Evolutionary conservation across 2,113 vertebrate genomes (phyloP).

Genomic region (Chamaetylas fuelleborni): DNA sequence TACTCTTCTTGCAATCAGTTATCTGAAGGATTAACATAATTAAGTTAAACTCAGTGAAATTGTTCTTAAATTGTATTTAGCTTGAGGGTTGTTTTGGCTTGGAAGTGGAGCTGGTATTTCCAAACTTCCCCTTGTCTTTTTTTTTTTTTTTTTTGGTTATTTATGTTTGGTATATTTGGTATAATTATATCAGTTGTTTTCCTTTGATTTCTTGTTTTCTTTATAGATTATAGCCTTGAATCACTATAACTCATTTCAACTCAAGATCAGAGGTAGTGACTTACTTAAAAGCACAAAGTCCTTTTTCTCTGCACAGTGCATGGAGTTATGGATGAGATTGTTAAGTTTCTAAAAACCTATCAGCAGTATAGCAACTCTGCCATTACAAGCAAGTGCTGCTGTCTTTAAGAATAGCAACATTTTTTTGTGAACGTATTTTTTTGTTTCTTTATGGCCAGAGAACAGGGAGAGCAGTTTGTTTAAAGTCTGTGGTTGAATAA

Average conservation of each 20-base stretch:
- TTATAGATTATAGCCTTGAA: neutral
- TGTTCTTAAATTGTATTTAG: conserved; percentile 2
- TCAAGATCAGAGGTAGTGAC: neutral
- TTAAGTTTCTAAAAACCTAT: neutral
- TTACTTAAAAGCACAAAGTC: neutral
- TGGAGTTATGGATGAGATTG: neutral
- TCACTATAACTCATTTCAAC: neutral
- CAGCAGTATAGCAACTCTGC: neutral
- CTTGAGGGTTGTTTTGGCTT: neutral
- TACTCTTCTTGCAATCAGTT: neutral
- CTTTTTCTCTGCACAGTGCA: neutral
- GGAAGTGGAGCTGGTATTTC: neutral
- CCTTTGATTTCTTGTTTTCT: neutral
- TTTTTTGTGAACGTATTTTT: neutral
- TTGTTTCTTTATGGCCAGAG: neutral
- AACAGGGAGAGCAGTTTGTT: neutral
- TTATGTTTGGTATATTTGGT: neutral
- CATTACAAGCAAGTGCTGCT: neutral
- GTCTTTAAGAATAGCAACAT: neutral
- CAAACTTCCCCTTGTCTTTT: neutral
- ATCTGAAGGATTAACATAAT: conserved; percentile 7
- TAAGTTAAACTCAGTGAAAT: neutral
- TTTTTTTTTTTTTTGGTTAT: too few relatives aligned
- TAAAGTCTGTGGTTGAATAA: neutral
- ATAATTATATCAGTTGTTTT: neutral